Conservation (phyloP, 2,113 vertebrate genomes). For the Chionis minor region DNA sequence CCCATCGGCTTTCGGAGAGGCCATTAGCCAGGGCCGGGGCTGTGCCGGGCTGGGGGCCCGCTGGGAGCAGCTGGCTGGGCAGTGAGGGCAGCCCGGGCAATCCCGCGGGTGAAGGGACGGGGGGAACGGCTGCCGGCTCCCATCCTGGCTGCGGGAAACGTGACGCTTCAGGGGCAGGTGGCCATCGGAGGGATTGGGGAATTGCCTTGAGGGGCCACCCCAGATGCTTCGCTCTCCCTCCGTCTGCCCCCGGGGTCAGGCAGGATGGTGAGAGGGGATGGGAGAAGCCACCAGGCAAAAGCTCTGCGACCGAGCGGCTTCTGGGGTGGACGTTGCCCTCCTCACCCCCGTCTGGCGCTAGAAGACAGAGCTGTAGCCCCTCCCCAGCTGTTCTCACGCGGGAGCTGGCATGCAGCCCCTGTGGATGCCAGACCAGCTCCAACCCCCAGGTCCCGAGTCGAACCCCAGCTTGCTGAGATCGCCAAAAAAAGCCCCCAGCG, state of each 20-base stretch:
- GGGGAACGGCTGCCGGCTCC: background rate
- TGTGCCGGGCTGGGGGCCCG: fast-evolving
- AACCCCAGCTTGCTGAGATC: too few species aligned
- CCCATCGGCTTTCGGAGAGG: background rate
- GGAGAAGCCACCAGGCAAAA: background rate
- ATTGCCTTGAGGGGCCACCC: background rate
- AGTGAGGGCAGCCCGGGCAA: background rate
- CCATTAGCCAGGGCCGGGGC: background rate
- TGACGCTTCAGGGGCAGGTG: fast-evolving
- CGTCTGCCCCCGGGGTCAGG: background rate
- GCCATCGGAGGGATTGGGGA: fast-evolving
- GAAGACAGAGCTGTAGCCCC: background rate
- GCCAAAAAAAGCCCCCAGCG: background rate
- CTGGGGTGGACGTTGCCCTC: background rate
- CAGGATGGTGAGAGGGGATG: background rate
- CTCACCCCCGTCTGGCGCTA: background rate
- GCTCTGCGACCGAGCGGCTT: fast-evolving
- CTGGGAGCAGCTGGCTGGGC: background rate
- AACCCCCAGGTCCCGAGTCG: background rate
- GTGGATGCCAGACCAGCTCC: background rate
- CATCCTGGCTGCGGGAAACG: fast-evolving
- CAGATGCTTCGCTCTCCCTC: background rate
- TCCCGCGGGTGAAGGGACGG: background rate
- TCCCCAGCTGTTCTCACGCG: background rate
- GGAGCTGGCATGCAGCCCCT: background rate